phyloP scores from a whole-genome alignment of 2,113 vertebrate genomes.

The Junco hyemalis region DNA sequence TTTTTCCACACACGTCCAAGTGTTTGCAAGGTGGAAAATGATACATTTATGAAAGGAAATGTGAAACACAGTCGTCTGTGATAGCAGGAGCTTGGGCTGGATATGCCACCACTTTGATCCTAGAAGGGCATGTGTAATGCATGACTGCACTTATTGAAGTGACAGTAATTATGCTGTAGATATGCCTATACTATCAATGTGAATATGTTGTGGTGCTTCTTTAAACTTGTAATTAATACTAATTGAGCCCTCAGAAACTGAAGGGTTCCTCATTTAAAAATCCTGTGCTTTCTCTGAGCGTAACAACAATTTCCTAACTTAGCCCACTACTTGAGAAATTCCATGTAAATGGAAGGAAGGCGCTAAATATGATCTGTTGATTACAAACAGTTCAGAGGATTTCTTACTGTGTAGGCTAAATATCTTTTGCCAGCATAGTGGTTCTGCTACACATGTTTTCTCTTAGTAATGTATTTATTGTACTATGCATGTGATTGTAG shows the following conservation, averaged over 20 bases:
- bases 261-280: neutral
- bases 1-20: neutral
- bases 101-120: neutral
- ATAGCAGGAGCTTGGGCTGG: neutral
- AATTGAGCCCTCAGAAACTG: slow-evolving; percentile 15
- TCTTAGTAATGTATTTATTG: neutral
- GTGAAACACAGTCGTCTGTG: neutral
- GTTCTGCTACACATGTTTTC: neutral
- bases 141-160: slow-evolving; percentile 31
- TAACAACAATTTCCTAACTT: neutral
- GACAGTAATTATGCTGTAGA: slow-evolving; percentile 38
- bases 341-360: neutral
- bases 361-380: neutral
- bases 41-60: neutral
- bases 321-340: neutral
- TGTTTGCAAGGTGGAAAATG: neutral
- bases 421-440: neutral
- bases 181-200: slow-evolving; percentile 31
- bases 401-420: neutral
- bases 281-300: neutral
- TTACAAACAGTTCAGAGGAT: neutral
- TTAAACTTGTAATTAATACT: slow-evolving; percentile 59
- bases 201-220: slow-evolving; percentile 36
- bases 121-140: neutral
- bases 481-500: neutral